Conservation (phyloP, 1,140 invertebrate genomes). For the Aphelinus certus region DNA sequence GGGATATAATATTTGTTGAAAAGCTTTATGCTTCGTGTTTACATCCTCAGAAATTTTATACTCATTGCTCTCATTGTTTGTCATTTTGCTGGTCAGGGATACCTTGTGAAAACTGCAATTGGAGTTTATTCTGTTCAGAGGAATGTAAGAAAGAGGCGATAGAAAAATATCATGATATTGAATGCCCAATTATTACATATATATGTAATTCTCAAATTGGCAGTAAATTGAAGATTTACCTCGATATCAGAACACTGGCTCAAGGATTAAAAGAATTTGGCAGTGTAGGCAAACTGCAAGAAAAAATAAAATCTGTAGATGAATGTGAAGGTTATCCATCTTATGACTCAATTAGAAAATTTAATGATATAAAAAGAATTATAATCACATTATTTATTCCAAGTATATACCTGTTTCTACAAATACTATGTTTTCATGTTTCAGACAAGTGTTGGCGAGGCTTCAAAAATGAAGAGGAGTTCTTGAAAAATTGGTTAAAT, state of each 20-base stretch:
- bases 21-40: slow-evolving; percentile 77
- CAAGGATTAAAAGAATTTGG: slow-evolving; percentile 66
- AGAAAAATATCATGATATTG: slow-evolving; percentile 75
- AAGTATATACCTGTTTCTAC: neutral
- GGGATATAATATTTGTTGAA: slow-evolving; percentile 81
- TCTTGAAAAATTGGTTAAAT: slow-evolving; percentile 59
- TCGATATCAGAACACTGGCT: slow-evolving; percentile 74
- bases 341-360: neutral
- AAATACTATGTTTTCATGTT: slow-evolving; percentile 1
- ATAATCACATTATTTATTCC: neutral
- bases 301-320: slow-evolving; percentile 61
- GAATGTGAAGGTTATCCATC: slow-evolving; percentile 45
- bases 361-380: neutral
- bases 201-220: neutral
- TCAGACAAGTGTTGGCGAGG: slow-evolving; percentile 44
- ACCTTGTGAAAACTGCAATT: slow-evolving; percentile 73
- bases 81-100: slow-evolving; percentile 67
- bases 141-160: slow-evolving; percentile 72
- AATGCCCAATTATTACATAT: slow-evolving; percentile 76
- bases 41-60: slow-evolving; percentile 67
- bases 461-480: slow-evolving; percentile 42
- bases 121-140: slow-evolving; percentile 75
- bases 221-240: neutral
- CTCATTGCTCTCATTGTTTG: slow-evolving; percentile 80
- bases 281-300: slow-evolving; percentile 61